Evolutionary conservation across 53 echinoderm and acorn worm genomes (phyloP), one percentile per base, ranked within the genome.

Genomic region (Holothuria scabra): DNA sequence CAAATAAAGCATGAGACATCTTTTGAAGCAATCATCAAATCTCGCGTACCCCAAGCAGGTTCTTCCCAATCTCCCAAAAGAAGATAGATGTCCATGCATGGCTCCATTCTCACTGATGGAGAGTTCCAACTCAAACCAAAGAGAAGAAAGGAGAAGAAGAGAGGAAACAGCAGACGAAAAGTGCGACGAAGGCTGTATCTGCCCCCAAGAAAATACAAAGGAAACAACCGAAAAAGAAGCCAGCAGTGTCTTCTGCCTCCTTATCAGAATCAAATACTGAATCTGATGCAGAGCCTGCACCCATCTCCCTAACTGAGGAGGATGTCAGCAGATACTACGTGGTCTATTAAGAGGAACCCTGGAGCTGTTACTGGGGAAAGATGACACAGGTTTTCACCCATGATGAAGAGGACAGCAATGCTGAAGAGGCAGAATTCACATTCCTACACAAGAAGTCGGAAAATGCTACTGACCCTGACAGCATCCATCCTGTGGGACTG

Each of bases 251-350:
- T 35, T 60, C 60, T 21, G 3, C 21, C 21, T 60, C 75, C 46
- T 48, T 48, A 48, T 74, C 75, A 22, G 75, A 74, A n/a, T n/a
- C 75, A 10, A 49, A 70, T 5, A 16, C 32, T 60, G 30, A 70
- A 32, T 70, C 71, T 5, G 75, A 74, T 48, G 28, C 48, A 48
- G 75, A 74, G 75, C 49, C 75, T 1, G n/a, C 1, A 24, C 22
- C 48, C 75, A 74, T 74, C 55, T 46, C 48, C 75, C 8, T 74
- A n/a, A 74, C 75, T 74, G 75, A 74, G 49, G 26, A 74, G 5
- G 49, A 74, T 74, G 75, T 74, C 0, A 49, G 75, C 8, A 0
- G 21, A 52, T 74, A 48, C n/a, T 74, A 74, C 0, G 75, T 49
- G 1, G 75, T 74, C 4, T 74, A 74, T 48, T 74, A 22, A 22